Percentiles rank a stretch among this genome's conserved stretches.
These are phyloP conservation scores for Celastrina argiolus DNA, from an alignment of 2,888 invertebrate species.

Conservation along the genomic window DNA sequence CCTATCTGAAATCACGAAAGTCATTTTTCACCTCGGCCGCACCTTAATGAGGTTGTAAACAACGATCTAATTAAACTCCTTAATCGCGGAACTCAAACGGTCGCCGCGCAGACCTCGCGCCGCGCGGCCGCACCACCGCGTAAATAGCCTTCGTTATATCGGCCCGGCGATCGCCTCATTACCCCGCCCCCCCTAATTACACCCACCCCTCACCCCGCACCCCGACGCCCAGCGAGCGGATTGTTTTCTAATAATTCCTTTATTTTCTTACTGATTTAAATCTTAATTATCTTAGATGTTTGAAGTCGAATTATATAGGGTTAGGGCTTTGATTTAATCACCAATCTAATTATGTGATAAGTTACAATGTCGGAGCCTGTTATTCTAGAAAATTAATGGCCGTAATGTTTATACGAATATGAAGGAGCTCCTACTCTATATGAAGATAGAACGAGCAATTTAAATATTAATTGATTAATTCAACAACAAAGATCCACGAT, in stretches of 20 bases:
- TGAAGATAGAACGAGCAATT: background rate
- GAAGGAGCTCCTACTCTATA: too few relatives aligned
- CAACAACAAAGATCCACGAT: background rate
- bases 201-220: slow-evolving; percentile 54
- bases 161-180: slow-evolving; percentile 76
- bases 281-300: slow-evolving; percentile 49
- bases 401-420: background rate
- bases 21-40: slow-evolving; percentile 72
- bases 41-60: slow-evolving; percentile 77
- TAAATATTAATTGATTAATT: background rate
- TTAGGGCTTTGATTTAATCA: too few relatives aligned
- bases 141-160: slow-evolving; percentile 75
- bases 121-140: slow-evolving; percentile 67
- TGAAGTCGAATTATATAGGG: background rate
- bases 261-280: slow-evolving; percentile 63
- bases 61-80: slow-evolving; percentile 78
- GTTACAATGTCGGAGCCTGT: too few relatives aligned
- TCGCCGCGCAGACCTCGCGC: slow-evolving; percentile 49
- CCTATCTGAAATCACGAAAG: slow-evolving; percentile 54
- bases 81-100: slow-evolving; percentile 78
- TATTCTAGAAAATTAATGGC: background rate
- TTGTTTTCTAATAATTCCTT: slow-evolving; percentile 76
- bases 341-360: too few relatives aligned
- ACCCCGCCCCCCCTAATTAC: slow-evolving; percentile 73
- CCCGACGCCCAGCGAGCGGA: slow-evolving; percentile 46